Evolutionary conservation across 1,140 invertebrate genomes (phyloP), one percentile per base, ranked within the genome.

Genomic region (Ridgeia piscesae): DNA sequence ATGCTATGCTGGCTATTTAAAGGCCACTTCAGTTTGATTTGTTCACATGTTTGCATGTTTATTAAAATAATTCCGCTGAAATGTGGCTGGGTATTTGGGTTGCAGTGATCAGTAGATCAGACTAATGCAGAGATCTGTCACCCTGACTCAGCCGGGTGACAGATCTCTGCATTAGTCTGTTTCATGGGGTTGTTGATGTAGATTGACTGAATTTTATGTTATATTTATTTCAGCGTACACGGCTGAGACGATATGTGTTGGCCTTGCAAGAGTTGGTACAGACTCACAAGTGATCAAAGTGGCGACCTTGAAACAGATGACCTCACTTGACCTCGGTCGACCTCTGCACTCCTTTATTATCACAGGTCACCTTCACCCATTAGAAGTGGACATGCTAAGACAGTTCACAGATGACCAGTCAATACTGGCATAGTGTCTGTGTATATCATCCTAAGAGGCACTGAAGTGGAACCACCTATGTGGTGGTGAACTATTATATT

Each of bases 281-380:
- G 96, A 97, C 8, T 97, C 97, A 94, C 99, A 99, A 96, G 96
- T 97, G 94, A 98, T 99, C 93, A 95, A 97, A 8, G 97, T 97
- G 11, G 97, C 97, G 93, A 97, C 97, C 11, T 95, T 99, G 89
- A 94, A 96, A 93, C 96, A 98, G 94, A 98, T 99, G 98, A 96
- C 96, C 89, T 94, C 96, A n/a, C 92, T 95, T 50, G 97, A 99
- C 95, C 95, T 99, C 91, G 99, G 99, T 33, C 95, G 96, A 35
- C 99, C 99, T 34, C 96, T 99, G 89, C 99, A 99, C 96, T 99
- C 98, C 91, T 96, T 99, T 8, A 97, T 99, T 34, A 98, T 99
- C 93, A 97, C 97, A 89, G 97, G 97, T 91, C 96, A 97, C 92
- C 96, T 99, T 94, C 99, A 99, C 97, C 98, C 98, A n/a, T 96